Percentiles rank a stretch among this genome's conserved stretches.
Evolutionary conservation across 2,888 invertebrate species (phyloP).

Genomic region (Spatulosminthurus flaviceps): DNA sequence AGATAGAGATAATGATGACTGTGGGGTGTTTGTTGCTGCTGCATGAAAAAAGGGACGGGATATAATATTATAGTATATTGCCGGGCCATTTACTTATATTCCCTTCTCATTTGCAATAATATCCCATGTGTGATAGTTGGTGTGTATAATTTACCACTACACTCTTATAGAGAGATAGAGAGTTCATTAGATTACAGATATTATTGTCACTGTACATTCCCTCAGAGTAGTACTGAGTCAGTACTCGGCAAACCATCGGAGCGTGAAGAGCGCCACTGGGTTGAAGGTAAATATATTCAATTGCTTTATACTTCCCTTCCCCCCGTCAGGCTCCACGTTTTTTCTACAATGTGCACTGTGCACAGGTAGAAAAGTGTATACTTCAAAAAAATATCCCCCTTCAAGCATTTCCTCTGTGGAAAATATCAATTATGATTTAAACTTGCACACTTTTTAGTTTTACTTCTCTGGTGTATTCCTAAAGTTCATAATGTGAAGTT

Average conservation of each 20-base stretch:
- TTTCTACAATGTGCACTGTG: too few relatives aligned
- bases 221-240: too few relatives aligned
- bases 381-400: too few relatives aligned
- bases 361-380: too few relatives aligned
- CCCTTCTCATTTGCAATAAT: not conserved
- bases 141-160: too few relatives aligned
- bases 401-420: too few relatives aligned
- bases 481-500: too few relatives aligned
- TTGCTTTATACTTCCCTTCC: not conserved
- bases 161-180: too few relatives aligned
- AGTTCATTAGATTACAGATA: constrained; percentile 10
- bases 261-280: constrained; percentile 4
- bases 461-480: too few relatives aligned
- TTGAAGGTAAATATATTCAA: not conserved
- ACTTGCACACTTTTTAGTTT: too few relatives aligned
- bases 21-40: not conserved
- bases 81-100: not conserved
- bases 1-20: not conserved
- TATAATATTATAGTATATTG: not conserved
- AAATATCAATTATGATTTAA: too few relatives aligned
- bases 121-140: not conserved
- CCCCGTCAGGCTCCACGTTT: not conserved
- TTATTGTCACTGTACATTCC: not conserved
- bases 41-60: not conserved
- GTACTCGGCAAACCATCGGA: constrained; percentile 3